Percentiles rank a stretch among this genome's conserved stretches.
Evolutionary conservation across 2,888 invertebrate genomes (phyloP).

Genomic region (Drosophila mercatorum): DNA sequence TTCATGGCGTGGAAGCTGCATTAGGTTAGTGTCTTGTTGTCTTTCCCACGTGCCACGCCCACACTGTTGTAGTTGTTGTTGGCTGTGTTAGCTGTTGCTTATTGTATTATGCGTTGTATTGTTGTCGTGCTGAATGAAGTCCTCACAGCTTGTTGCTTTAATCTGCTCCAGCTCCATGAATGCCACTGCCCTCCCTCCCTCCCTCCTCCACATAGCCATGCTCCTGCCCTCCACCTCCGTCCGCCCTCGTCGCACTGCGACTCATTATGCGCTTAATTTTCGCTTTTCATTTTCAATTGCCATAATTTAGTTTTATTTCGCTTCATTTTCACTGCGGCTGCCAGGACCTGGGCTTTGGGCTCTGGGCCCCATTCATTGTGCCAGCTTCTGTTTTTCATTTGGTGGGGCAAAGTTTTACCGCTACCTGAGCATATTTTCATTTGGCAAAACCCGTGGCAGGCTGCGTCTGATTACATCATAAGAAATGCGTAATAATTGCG

Average conservation of each 20-base stretch:
- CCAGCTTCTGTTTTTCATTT: slow-evolving; percentile 23
- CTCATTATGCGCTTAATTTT: slow-evolving; percentile 81
- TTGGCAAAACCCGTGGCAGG: slow-evolving; percentile 49
- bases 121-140: slow-evolving; percentile 44
- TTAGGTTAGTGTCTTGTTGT: slow-evolving; percentile 15
- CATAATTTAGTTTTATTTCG: slow-evolving; percentile 81
- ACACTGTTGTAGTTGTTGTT: slow-evolving; percentile 18
- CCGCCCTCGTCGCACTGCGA: slow-evolving; percentile 28
- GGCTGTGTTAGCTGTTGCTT: slow-evolving; percentile 46
- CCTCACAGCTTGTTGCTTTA: slow-evolving; percentile 69
- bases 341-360: neutral
- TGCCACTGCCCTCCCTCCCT: neutral
- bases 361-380: slow-evolving; percentile 11
- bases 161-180: slow-evolving; percentile 41
- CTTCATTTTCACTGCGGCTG: slow-evolving; percentile 62
- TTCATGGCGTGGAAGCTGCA: slow-evolving; percentile 44
- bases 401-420: slow-evolving; percentile 54
- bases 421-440: slow-evolving; percentile 68
- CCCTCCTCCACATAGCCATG: neutral
- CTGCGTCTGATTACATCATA: slow-evolving; percentile 81
- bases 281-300: slow-evolving; percentile 82
- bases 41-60: slow-evolving; percentile 39
- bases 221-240: neutral
- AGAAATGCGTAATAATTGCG: slow-evolving; percentile 81
- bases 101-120: slow-evolving; percentile 69